Percentiles rank a stretch among this genome's conserved stretches.
Conservation (phyloP, 2,797 vertebrate species). For the Pangasius sanitwongsei region DNA sequence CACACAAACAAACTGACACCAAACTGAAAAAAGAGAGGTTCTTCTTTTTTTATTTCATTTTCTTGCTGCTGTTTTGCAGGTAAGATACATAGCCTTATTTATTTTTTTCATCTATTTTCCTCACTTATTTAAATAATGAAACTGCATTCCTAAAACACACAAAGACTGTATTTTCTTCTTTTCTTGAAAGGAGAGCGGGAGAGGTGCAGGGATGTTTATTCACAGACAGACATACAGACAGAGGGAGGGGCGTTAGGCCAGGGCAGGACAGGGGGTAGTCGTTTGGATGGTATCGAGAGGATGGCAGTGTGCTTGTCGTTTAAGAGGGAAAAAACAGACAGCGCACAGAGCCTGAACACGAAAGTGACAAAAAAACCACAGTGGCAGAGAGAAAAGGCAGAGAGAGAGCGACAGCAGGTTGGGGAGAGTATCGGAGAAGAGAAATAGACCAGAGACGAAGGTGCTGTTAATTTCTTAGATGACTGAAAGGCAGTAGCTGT, state of each 20-base stretch:
- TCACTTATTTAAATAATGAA: conserved; percentile 71
- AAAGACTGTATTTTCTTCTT: conserved; percentile 67
- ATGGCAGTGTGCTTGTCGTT: conserved; percentile 38
- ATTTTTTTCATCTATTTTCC: conserved; percentile 56
- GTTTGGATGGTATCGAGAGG: not conserved
- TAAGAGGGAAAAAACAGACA: conserved; percentile 40
- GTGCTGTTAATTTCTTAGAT: not conserved
- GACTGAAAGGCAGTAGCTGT: not conserved
- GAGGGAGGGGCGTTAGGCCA: not conserved
- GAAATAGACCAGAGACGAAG: not conserved
- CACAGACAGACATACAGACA: conserved; percentile 50
- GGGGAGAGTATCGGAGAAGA: not conserved
- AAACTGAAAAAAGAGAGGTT: conserved; percentile 79
- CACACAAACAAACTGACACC: conserved; percentile 71
- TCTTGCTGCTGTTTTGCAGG: conserved; percentile 62
- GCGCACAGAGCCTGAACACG: not conserved
- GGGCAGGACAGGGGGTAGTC: not conserved
- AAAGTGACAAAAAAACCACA: not conserved
- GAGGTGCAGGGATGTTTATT: conserved; percentile 8
- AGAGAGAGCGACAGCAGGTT: not conserved
- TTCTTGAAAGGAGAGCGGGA: conserved; percentile 51
- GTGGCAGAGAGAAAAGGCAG: not conserved
- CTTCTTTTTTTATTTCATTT: conserved; percentile 74
- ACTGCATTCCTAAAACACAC: conserved; percentile 77
- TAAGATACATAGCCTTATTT: conserved; percentile 63